Conservation (phyloP, 1,140 invertebrate genomes). For the Ceratina australensis region DNA sequence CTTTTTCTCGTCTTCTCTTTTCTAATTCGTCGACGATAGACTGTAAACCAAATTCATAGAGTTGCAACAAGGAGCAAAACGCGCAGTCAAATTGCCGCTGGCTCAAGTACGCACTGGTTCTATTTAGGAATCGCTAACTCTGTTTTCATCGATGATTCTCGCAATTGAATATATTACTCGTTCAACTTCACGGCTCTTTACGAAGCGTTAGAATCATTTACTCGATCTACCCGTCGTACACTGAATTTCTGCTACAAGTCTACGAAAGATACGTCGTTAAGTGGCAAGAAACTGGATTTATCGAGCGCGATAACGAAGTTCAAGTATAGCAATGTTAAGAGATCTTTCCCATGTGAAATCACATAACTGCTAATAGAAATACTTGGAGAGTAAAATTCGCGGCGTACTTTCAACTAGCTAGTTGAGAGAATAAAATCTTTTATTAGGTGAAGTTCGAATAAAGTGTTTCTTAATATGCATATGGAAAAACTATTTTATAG, state of each 20-base stretch:
- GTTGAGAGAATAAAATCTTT: slow-evolving; percentile 11
- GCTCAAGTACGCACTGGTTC: slow-evolving; percentile 4
- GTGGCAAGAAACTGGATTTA: slow-evolving; percentile 13
- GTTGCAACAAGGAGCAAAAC: neutral
- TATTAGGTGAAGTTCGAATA: slow-evolving; percentile 6
- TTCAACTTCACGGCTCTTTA: neutral
- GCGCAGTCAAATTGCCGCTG: slow-evolving; percentile 21
- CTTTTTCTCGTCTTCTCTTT: neutral
- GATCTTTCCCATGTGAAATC: neutral
- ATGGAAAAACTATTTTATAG: slow-evolving; percentile 8
- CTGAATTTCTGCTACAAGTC: slow-evolving; percentile 19
- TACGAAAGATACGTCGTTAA: slow-evolving; percentile 1
- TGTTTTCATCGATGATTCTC: slow-evolving; percentile 3
- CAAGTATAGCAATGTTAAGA: slow-evolving; percentile 9
- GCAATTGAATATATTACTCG: neutral
- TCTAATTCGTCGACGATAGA: neutral
- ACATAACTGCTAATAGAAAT: slow-evolving; percentile 5
- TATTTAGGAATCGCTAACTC: neutral
- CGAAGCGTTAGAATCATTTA: neutral
- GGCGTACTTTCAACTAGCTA: neutral
- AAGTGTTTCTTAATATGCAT: slow-evolving; percentile 4
- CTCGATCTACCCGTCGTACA: neutral
- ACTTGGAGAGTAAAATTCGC: neutral
- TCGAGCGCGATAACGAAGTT: slow-evolving; percentile 5
- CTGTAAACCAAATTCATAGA: slow-evolving; percentile 7